Evolutionary conservation across 2,888 invertebrate genomes (phyloP), one percentile per base, ranked within the genome.

Genomic region (Coleophora deauratella): DNA sequence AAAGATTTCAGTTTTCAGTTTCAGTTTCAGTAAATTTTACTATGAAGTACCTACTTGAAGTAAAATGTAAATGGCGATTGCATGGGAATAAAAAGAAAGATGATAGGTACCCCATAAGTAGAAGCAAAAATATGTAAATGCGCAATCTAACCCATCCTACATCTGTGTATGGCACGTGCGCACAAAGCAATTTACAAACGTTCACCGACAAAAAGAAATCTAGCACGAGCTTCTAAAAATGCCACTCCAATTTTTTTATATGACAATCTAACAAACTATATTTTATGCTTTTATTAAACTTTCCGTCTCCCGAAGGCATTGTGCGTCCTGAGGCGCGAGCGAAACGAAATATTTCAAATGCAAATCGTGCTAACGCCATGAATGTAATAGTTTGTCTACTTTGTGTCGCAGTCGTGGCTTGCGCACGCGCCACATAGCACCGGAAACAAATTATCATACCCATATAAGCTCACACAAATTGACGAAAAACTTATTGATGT

Each of bases 381-480:
- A 85, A 80, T 80, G 84, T 82, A 80, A 81, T 77, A 78, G 81
- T 78, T 72, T 73, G 80, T 82, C 81, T 82, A 77, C 79, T 77
- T 72, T 73, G 79, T 81, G 21, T 21, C 21, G 21, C 3, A 21
- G 21, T 21, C 21, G 80, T 82, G 76, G 81, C 67, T 55, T 67
- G 85, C 82, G 84, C 84, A 82, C 85, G 84, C 81, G 82, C 71
- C 76, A 72, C 59, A 51, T 59, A 71, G 37, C 72, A 77, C 82
- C 85, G 85, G 85, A 84, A 81, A 85, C 76, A 84, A 84, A 85
- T 85, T 85, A 84, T 82, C 85, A 84, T 85, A 80, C 63, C 85
- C 85, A 80, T 85, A 81, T 82, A 82, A 66, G 82, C 67, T 62
- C 67, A 74, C 69, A 75, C 63, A 66, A 73, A 82, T 75, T 59